Base-by-base conservation (phyloP, 2,797 vertebrate genomes). In the Prionace glauca region DNA sequence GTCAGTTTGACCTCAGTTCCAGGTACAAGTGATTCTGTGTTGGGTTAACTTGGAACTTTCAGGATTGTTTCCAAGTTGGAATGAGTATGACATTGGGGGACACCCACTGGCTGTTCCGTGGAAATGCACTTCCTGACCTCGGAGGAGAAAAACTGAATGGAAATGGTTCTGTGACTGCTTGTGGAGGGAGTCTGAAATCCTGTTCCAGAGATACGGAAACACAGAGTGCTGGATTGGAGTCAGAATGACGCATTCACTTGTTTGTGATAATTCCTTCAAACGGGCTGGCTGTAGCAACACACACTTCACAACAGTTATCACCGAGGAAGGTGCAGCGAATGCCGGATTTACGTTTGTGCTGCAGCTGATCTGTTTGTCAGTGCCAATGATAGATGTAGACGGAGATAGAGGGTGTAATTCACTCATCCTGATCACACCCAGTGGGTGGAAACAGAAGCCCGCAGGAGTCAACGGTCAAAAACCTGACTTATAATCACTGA, bases 31-130 rank as follows among this genome's bases (percentile, higher is more conserved):
- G 18, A n/a, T 45, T 84, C 4, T 24, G 20, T 22, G 8, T 84
- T 84, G 41, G 7, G 41, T 45, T 18, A 92, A n/a, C 10, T 67
- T 74, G 1, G 5, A 95, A 20, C 9, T 74, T 95, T 65, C 93
- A 77, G 69, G 10, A n/a, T 3, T 36, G 36, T 56, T 95, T 74
- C 50, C 69, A 72, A 56, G 71, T 77, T 60, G 26, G 60, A 65
- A n/a, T 91, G 56, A 91, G 32, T 91, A 45, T 95, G 93, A 74
- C 45, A 32, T 95, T 56, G 93, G 71, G 9, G 74, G 93, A 74
- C 93, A 72, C 71, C 93, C 71, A 95, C 93, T 74, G 93, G 93
- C 45, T 74, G 69, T 5, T 56, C 93, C 56, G 29, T 74, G 71
- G 56, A 95, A 95, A 56, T 95, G 71, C 93, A 74, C n/a, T 7